These are phyloP conservation scores for Trachymyrmex septentrionalis DNA, from an alignment of 1,140 invertebrate genomes.

Conservation along the genomic window DNA sequence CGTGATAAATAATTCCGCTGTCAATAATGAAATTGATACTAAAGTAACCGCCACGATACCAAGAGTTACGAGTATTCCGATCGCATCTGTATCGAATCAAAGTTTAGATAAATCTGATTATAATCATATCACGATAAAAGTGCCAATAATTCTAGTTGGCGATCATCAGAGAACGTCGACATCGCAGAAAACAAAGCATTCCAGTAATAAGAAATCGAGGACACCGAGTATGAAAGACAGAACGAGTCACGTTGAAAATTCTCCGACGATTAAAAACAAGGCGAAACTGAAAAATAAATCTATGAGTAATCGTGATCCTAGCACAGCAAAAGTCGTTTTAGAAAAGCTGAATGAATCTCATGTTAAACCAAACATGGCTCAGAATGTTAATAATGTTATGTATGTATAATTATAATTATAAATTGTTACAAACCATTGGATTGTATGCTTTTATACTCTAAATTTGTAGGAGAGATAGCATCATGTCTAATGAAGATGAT, in stretches of 20 bases:
- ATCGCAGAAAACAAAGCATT: slow-evolving; percentile 1
- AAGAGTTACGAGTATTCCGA: slow-evolving; percentile 51
- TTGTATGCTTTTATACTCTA: not conserved
- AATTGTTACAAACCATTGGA: not conserved
- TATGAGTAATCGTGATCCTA: slow-evolving; percentile 73
- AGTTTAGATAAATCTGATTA: slow-evolving; percentile 27
- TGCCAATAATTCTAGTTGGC: slow-evolving; percentile 29
- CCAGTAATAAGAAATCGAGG: slow-evolving; percentile 16
- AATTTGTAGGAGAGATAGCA: slow-evolving; percentile 29
- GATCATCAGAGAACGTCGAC: not conserved
- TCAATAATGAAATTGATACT: slow-evolving; percentile 52
- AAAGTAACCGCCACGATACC: slow-evolving; percentile 70
- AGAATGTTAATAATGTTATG: slow-evolving; percentile 28
- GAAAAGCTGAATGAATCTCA: slow-evolving; percentile 75
- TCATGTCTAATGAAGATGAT: slow-evolving; percentile 28
- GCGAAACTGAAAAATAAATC: slow-evolving; percentile 44
- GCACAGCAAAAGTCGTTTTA: slow-evolving; percentile 79
- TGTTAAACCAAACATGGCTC: slow-evolving; percentile 41
- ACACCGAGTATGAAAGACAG: not conserved
- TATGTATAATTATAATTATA: slow-evolving; percentile 51
- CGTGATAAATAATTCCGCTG: slow-evolving; percentile 2
- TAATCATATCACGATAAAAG: slow-evolving; percentile 41
- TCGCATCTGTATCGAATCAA: slow-evolving; percentile 24
- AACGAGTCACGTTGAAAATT: slow-evolving; percentile 3
- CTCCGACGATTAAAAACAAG: not conserved